Evolutionary conservation across 2,888 invertebrate species (phyloP).

Genomic region (Chironomus tentans): DNA sequence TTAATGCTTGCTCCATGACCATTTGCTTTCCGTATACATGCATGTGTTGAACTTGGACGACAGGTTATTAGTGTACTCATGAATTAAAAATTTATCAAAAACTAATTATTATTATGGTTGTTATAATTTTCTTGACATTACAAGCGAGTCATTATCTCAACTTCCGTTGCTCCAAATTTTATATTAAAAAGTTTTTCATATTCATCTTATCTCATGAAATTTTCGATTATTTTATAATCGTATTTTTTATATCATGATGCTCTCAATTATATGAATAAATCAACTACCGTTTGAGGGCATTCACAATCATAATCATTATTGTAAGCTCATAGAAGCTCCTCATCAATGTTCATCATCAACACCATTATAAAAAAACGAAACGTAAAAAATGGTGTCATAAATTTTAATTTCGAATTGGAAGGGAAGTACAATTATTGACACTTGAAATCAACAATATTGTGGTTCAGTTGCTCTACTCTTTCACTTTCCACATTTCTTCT

Average conservation of each 20-base stretch:
- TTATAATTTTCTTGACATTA: too few species aligned
- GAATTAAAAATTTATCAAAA: too few species aligned
- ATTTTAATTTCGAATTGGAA: background rate
- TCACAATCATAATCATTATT: background rate
- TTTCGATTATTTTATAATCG: too few species aligned
- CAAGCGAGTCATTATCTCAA: too few species aligned
- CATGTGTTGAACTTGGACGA: too few species aligned
- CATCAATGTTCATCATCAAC: background rate
- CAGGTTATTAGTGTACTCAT: too few species aligned
- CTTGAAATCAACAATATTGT: conserved; percentile 9
- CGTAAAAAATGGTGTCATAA: conserved; percentile 12
- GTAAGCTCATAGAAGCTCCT: background rate
- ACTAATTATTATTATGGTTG: too few species aligned
- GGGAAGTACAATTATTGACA: conserved; percentile 24
- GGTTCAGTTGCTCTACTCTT: background rate
- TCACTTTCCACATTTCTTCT: background rate
- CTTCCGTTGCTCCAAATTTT: too few species aligned
- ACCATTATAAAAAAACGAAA: background rate
- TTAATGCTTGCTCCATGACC: too few species aligned
- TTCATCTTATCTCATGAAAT: too few species aligned
- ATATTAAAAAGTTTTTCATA: too few species aligned
- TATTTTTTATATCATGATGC: background rate
- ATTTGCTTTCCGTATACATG: too few species aligned
- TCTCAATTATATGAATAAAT: background rate
- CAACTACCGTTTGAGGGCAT: background rate